Percentiles rank a stretch among this genome's conserved stretches.
Conservation (phyloP, 2,113 vertebrate genomes). For the Myiozetetes cayanensis region DNA sequence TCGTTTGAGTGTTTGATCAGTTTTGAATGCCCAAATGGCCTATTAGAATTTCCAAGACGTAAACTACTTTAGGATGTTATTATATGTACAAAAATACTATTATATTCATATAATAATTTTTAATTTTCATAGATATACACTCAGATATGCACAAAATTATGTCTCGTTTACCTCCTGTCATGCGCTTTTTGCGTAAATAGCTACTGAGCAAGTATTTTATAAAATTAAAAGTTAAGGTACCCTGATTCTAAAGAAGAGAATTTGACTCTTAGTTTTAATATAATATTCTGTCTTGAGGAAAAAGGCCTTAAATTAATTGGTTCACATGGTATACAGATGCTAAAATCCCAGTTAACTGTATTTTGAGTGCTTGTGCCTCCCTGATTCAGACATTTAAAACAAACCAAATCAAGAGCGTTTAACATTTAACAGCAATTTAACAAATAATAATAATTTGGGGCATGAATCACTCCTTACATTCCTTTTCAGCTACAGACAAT, state of each 20-base stretch:
- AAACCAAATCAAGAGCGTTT: constrained; percentile 30
- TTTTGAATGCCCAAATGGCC: neutral
- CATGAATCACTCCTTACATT: constrained; percentile 78
- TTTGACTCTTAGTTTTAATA: neutral
- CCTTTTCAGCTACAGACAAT: constrained; percentile 75
- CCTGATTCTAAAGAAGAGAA: neutral
- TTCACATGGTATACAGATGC: neutral
- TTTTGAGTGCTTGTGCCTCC: neutral
- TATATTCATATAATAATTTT: neutral
- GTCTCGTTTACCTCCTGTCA: neutral
- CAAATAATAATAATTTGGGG: constrained; percentile 52
- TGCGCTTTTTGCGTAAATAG: neutral
- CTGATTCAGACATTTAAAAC: constrained; percentile 21
- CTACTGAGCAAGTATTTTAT: neutral
- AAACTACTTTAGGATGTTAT: neutral
- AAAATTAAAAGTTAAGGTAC: neutral
- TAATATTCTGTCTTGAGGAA: neutral
- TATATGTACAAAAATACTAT: neutral
- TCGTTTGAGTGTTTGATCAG: neutral
- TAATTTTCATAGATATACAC: neutral
- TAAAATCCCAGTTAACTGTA: neutral
- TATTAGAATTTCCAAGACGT: constrained; percentile 2
- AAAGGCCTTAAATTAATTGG: neutral
- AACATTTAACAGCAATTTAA: neutral
- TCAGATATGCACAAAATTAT: neutral